Base-by-base conservation (phyloP, 1,140 invertebrate genomes). In the Drosophila auraria region DNA sequence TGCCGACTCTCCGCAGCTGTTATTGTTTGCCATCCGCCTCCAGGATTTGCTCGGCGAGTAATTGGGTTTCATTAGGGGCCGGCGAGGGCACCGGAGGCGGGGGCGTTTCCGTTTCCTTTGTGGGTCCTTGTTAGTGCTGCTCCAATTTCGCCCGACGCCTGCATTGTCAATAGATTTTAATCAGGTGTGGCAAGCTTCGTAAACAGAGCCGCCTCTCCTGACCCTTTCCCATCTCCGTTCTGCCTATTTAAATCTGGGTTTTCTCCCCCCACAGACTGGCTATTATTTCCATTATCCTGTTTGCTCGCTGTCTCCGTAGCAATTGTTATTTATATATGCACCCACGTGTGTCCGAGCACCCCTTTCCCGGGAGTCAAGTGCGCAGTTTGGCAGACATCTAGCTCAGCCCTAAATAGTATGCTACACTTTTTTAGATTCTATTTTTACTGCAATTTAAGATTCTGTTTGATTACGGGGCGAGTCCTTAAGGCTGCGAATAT, bases 141-240 rank as follows among this genome's bases (percentile, higher is more conserved):
- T 89, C 82, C 81, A 84, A 38, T 90, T 84, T 80, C 51, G 30
- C 54, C 54, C 20, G 64, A 33, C 62, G 78, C 58, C 59, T 63
- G 58, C 59, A 80, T 68, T 83, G 87, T 80, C 86, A 91, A 90
- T 91, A 91, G 82, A 91, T 90, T 90, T 91, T 90, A 90, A 90
- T 90, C 86, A 90, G 79, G 83, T 90, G 82, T 91, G 82, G 86
- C 86, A 90, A 82, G 87, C 73, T 72, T 80, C 76, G 76, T 80
- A 86, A 90, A 82, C 82, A 82, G 33, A 56, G 82, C 58, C 78
- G 49, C 42, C 79, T n/a, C 56, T 15, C 11, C 30, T 11, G 25
- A 17, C 25, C 17, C 25, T 17, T 30, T 44, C 9, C n/a, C 15
- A 30, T 3, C 9, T 9, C 47, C 11, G 23, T 27, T 56, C 12